Evolutionary conservation across 2,113 vertebrate species (phyloP).

Genomic region (Salvelinus fontinalis): DNA sequence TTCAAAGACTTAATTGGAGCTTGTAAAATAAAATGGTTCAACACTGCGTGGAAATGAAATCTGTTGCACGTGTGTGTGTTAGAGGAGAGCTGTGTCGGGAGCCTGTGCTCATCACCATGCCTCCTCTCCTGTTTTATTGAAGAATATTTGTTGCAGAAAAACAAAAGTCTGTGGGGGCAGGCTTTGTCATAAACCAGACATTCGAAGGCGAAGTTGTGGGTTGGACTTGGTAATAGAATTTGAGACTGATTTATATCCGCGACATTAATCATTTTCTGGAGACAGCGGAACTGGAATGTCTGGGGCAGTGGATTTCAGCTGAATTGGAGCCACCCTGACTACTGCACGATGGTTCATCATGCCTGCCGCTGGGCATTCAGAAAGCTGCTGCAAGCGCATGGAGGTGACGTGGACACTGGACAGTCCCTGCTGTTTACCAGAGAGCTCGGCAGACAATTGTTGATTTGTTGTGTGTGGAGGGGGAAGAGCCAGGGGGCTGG

Average conservation of each 20-base stretch:
- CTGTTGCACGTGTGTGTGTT: constrained; percentile 19
- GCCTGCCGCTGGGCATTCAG: neutral
- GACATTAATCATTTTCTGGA: neutral
- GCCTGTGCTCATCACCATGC: constrained; percentile 7
- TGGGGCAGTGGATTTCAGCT: neutral
- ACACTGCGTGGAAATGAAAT: constrained; percentile 21
- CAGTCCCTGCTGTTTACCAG: neutral
- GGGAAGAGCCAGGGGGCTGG: neutral
- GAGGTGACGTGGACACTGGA: neutral
- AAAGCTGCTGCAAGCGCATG: neutral
- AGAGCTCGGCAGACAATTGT: neutral
- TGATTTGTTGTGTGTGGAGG: neutral
- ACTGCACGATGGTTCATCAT: neutral
- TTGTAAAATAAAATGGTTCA: constrained; percentile 21
- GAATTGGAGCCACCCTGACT: neutral
- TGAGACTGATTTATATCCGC: neutral
- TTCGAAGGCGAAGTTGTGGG: neutral
- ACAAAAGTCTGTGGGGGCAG: neutral
- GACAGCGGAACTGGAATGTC: neutral
- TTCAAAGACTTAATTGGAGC: constrained; percentile 9
- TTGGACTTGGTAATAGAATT: neutral
- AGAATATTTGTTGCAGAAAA: neutral
- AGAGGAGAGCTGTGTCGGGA: constrained; percentile 19
- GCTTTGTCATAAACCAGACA: neutral
- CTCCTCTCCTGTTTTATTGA: neutral